Percentiles rank a stretch among this genome's conserved stretches.
Conservation (phyloP, 2,797 vertebrate genomes). For the Siniperca undulata region DNA sequence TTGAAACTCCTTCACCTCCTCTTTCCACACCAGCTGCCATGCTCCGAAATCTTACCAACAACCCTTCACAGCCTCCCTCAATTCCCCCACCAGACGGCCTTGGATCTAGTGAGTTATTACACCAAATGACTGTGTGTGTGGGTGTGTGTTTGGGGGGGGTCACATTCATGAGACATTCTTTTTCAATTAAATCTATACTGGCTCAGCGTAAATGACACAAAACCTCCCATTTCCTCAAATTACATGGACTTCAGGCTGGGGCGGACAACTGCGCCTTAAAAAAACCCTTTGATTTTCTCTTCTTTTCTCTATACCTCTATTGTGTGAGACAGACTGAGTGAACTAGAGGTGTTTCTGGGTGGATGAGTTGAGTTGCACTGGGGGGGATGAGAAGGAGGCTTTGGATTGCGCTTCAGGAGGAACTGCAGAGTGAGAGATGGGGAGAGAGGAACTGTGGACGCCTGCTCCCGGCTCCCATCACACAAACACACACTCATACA, state of each 20-base stretch:
- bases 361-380: conserved; percentile 67
- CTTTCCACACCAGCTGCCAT: conserved; percentile 39
- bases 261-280: conserved; percentile 48
- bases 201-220: conserved; percentile 70
- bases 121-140: conserved; percentile 63
- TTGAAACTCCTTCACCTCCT: conserved; percentile 43
- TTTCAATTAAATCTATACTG: conserved; percentile 76
- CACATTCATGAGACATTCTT: conserved; percentile 70
- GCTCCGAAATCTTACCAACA: conserved; percentile 47
- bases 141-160: conserved; percentile 36
- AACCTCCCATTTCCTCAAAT: conserved; percentile 74
- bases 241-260: conserved; percentile 58
- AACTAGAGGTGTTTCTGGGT: conserved; percentile 70
- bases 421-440: conserved; percentile 48
- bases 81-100: conserved; percentile 63
- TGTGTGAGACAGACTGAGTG: conserved; percentile 61
- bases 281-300: conserved; percentile 56
- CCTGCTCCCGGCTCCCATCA: conserved; percentile 41
- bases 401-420: conserved; percentile 64
- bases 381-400: conserved; percentile 63
- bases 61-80: conserved; percentile 49
- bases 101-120: conserved; percentile 72
- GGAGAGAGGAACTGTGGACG: conserved; percentile 49
- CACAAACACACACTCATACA: conserved; percentile 38
- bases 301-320: conserved; percentile 55